Base-by-base conservation (phyloP, 2,797 vertebrate species). In the Bradypodion pumilum region DNA sequence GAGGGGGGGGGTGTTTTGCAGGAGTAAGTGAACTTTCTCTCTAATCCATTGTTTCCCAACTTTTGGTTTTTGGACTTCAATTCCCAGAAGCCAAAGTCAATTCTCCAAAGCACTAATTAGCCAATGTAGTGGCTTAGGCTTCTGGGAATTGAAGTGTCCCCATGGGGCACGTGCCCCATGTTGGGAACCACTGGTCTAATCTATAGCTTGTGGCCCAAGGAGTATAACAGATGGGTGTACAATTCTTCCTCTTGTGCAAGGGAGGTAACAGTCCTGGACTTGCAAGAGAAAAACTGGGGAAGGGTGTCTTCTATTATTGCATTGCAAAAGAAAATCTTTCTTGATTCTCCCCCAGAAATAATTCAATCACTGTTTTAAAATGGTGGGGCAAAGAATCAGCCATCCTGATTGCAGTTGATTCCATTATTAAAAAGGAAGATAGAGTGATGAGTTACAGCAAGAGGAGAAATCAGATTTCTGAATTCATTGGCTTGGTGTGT, bases 301-400 rank as follows among this genome's bases (percentile, higher is more conserved):
- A 40, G 5, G 9, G 12, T 35, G n/a, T 27, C 23, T 76, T 7
- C 19, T 32, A 19, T 25, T 44, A n/a, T 13, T 1, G 21, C 77
- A 32, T 37, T 77, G 19, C 74, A 29, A 73, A 49, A 52, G 13
- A 84, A 79, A 60, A 40, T 13, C 59, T 60, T 21, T 12, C 6
- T 13, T 23, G 37, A 21, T 29, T 44, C 9, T 25, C 29, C 12
- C 23, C 37, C 21, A 44, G 63, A 69, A 52, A 5, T 68, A 42
- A 56, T 68, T 80, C 13, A 68, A 69, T 40, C 32, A 35, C 12
- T 15, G 21, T 84, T 74, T 84, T 78, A 59, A 6, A 74, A 21
- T 19, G 40, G 29, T 62, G 7, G 13, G 40, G 9, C 10, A 49
- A 12, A 70, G 70, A 63, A 19, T 6, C 0, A 0, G 77, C 7